Percentiles rank a stretch among this genome's conserved stretches.
phyloP scores from a whole-genome alignment of 2,113 vertebrate species.

The Myiagra hebetior region DNA sequence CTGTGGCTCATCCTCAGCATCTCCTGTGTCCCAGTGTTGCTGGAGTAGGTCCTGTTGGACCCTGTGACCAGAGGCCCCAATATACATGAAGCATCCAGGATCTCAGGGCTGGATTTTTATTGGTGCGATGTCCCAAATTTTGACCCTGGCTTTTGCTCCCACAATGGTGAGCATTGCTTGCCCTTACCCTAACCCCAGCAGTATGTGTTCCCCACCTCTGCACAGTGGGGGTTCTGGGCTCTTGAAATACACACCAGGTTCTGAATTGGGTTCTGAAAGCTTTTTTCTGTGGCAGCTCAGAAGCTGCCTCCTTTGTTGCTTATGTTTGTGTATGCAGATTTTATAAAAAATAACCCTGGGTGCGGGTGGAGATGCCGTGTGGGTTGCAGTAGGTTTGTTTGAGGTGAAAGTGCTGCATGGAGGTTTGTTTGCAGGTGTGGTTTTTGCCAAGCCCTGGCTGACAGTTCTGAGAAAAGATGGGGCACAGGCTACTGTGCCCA shows the following conservation, averaged over 20 bases:
- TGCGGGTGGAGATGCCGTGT: neutral
- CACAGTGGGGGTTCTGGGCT: fast-evolving
- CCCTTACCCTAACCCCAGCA: fast-evolving
- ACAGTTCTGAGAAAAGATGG: neutral
- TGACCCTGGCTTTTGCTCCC: neutral
- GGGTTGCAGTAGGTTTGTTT: neutral
- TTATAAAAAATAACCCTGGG: neutral
- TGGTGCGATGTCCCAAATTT: neutral
- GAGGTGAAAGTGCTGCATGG: neutral
- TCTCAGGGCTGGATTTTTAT: neutral
- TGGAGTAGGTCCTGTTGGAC: neutral
- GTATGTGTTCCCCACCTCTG: fast-evolving
- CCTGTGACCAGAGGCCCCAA: fast-evolving
- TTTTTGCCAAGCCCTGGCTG: neutral
- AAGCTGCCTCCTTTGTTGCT: neutral
- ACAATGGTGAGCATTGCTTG: fast-evolving
- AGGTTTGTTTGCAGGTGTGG: neutral
- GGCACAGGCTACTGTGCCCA: neutral
- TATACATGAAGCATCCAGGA: neutral
- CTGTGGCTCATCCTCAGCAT: neutral
- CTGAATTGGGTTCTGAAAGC: neutral
- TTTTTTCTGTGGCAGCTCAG: neutral
- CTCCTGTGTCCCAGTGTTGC: fast-evolving
- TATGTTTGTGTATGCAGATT: neutral
- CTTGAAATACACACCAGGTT: fast-evolving